Conservation (phyloP, 2,113 vertebrate species). For the Procapra przewalskii region DNA sequence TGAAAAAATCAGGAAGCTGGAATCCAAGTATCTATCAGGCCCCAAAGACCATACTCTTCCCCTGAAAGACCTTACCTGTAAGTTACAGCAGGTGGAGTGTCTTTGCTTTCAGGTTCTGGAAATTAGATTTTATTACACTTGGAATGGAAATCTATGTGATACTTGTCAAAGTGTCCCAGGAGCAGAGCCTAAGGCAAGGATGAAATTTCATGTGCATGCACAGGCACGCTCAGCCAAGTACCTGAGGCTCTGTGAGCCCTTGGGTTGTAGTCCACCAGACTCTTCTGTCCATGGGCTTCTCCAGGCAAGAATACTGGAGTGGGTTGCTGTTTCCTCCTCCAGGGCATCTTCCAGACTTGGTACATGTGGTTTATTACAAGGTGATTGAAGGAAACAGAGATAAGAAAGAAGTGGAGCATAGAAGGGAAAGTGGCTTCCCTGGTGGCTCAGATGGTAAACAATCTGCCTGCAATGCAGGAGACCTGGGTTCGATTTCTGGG, state of each 20-base stretch:
- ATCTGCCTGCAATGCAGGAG: background rate
- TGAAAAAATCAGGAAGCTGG: background rate
- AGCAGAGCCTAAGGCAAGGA: background rate
- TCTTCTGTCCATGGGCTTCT: background rate
- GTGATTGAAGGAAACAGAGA: background rate
- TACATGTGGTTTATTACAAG: background rate
- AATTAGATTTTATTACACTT: conserved; percentile 9
- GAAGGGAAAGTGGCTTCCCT: background rate
- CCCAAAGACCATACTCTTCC: background rate
- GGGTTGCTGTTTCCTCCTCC: background rate
- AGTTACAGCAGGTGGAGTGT: background rate
- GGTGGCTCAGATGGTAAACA: background rate
- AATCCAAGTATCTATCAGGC: background rate
- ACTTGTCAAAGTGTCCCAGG: background rate
- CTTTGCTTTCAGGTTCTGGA: conserved; percentile 1
- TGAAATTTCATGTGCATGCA: background rate
- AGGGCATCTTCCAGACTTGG: background rate
- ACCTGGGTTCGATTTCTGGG: background rate
- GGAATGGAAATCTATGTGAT: background rate
- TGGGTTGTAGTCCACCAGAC: background rate
- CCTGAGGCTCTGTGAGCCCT: background rate
- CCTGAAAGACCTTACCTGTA: background rate
- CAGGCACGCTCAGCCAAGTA: background rate
- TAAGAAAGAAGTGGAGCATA: background rate
- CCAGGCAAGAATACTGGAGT: background rate